Base-by-base conservation (phyloP, 1,140 invertebrate genomes). In the Triops cancriformis region DNA sequence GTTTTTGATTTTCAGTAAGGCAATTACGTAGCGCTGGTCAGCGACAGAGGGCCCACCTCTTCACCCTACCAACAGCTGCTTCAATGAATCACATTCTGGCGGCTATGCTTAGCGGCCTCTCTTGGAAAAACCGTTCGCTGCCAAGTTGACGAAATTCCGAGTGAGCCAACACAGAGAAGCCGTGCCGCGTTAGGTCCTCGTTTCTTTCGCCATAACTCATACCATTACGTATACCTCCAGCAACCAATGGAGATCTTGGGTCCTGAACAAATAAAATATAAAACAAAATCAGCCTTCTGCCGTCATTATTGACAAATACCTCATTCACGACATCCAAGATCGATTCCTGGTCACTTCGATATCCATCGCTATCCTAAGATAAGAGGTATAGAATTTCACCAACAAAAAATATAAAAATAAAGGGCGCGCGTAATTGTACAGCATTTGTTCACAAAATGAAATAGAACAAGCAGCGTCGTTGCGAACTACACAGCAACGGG, bases 1-100 rank as follows among this genome's bases (percentile, higher is more conserved):
- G 51, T 37, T 64, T 64, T 64, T 64, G 51, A 64, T 64, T 64
- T 64, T 64, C 31, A 23, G 14, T 64, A 64, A 64, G 51, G 51
- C 51, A 64, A 18, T 64, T 64, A 23, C 51, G 51, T 37, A 37
- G 31, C 31, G 31, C 31, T 37, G 2, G 31, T 37, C 31, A 7
- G 31, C 31, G n/a, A 37, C 51, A 23, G 10, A 64, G 23, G 14
- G 10, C 51, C 51, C 14, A 18, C 51, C 51, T n/a, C 14, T n/a
- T n/a, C n/a, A n/a, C n/a, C n/a, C n/a, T n/a, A n/a, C n/a, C 14
- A 64, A 64, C 18, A 23, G 51, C 14, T 23, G 14, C n/a, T 18
- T 64, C 14, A 64, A 64, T 64, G 31, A 64, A 64, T 64, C 51
- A 64, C n/a, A 64, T 64, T 23, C 51, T 10, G 14, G 51, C 51